phyloP scores from a whole-genome alignment of 1,140 invertebrate species.

The Amyelois transitella region DNA sequence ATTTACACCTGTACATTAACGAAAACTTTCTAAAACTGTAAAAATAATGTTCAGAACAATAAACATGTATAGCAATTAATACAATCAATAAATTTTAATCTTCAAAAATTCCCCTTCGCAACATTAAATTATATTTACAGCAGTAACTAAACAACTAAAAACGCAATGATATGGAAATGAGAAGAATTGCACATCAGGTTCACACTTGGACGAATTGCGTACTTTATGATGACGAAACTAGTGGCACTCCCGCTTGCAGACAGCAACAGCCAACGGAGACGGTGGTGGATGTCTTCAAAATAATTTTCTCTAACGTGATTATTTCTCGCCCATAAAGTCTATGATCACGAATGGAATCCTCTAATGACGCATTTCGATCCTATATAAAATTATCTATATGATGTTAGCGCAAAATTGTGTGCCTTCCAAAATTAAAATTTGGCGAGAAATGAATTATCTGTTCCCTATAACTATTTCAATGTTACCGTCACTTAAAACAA shows the following conservation, averaged over 20 bases:
- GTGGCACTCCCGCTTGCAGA: slow-evolving; percentile 22
- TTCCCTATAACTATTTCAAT: not conserved
- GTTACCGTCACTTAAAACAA: not conserved
- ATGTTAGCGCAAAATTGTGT: too few species aligned
- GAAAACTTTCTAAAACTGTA: slow-evolving; percentile 54
- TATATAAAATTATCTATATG: too few species aligned
- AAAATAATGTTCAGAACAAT: slow-evolving; percentile 63
- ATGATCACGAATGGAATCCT: too few species aligned
- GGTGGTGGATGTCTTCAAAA: too few species aligned
- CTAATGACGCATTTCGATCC: too few species aligned
- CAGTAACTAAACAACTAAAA: slow-evolving; percentile 65
- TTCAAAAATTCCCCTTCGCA: slow-evolving; percentile 51
- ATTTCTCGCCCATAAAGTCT: too few species aligned
- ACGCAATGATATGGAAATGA: slow-evolving; percentile 67
- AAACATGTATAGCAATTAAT: slow-evolving; percentile 41
- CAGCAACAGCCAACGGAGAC: slow-evolving; percentile 10
- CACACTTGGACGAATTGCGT: slow-evolving; percentile 58
- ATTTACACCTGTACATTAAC: slow-evolving; percentile 73
- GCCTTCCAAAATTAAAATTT: too few species aligned
- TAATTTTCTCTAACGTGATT: too few species aligned
- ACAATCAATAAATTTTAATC: slow-evolving; percentile 57
- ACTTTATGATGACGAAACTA: slow-evolving; percentile 31
- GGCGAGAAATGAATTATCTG: not conserved
- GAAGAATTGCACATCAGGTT: slow-evolving; percentile 69
- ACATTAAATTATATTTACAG: slow-evolving; percentile 71